Base-by-base conservation (phyloP, 2,888 invertebrate genomes). In the Troides helena region DNA sequence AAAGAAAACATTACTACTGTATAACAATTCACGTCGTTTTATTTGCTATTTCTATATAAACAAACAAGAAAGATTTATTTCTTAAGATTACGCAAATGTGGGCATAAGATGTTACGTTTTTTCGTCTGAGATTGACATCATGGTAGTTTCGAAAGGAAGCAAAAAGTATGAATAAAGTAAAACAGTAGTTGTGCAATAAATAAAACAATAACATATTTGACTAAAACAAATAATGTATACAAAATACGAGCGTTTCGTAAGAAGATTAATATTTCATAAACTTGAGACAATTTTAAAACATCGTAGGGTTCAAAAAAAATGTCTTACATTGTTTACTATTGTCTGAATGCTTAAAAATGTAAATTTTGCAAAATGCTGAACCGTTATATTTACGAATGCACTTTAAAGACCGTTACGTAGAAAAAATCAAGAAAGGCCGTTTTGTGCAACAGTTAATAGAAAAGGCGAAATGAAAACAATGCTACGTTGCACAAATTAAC, bases 301-400 rank as follows among this genome's bases (percentile, higher is more conserved):
- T 59, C 39, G 53, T 17, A 23, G 36, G 18, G 7, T 43, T 36
- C 57, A 69, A 65, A 69, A 69, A 21, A 56, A 56, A 69, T 58
- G 25, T 12, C 5, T 36, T 64, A 43, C 63, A 63, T 67, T 70
- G 57, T 65, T 18, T 17, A n/a, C 62, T 53, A 66, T 66, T 66
- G 69, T 57, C 14, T 23, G 36, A 50, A 59, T 62, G 53, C 59
- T 58, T 46, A 63, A 69, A 85, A 86, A 89, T 86, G 85, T 88
- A 87, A 90, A 88, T 86, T 75, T 74, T 74, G 74, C 80, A 78
- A 76, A 73, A 75, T 74, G 74, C 72, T 73, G 78, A 73, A 70
- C 91, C 87, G 90, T 90, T 92, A 90, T 89, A 85, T 90, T 90
- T 88, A 90, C 85, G 79, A 87, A 80, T 83, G 81, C 85, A 78